Evolutionary conservation across 2,888 invertebrate species (phyloP), one percentile per base, ranked within the genome.

Genomic region (Phengaris arion): DNA sequence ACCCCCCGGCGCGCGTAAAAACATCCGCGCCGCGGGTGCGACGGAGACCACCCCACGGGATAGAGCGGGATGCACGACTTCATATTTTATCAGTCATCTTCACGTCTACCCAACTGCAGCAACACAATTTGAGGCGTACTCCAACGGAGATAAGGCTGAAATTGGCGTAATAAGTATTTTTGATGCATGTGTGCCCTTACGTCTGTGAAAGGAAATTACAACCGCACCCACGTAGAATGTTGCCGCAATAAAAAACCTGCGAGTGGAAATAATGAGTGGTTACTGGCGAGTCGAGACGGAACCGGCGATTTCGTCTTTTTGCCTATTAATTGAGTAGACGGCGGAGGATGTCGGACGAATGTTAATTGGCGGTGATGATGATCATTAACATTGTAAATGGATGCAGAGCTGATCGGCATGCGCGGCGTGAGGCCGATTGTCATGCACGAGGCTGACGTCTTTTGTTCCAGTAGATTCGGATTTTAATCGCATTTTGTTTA

Each of bases 171-270:
- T 77, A 74, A 74, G 77, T 78, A 78, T 78, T 76, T 68, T 80
- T 84, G 92, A 91, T 89, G 92, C 93, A 92, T 93, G 93, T 93
- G 93, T 93, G 93, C 93, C 93, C 93, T 93, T 92, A 92, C 92
- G 88, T 93, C 92, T 90, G 93, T 93, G 93, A 93, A 93, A 93
- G 93, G 93, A 93, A 93, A 93, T 92, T 93, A 93, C 93, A 93
- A 93, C 93, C 93, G 93, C 93, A 93, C 93, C 93, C 93, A 93
- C 93, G 93, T 92, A 92, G 92, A 92, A 92, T 92, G 92, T 92
- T 92, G 92, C 91, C 85, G 89, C 91, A 91, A 91, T 92, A 93
- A 93, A 93, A 93, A 93, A 93, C 89, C 92, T 92, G 93, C 90
- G 91, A 92, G 92, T 92, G 89, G 92, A 91, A 91, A 93, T 93